Evolutionary conservation across 2,888 invertebrate genomes (phyloP).

Genomic region (Steinernema hermaphroditum): DNA sequence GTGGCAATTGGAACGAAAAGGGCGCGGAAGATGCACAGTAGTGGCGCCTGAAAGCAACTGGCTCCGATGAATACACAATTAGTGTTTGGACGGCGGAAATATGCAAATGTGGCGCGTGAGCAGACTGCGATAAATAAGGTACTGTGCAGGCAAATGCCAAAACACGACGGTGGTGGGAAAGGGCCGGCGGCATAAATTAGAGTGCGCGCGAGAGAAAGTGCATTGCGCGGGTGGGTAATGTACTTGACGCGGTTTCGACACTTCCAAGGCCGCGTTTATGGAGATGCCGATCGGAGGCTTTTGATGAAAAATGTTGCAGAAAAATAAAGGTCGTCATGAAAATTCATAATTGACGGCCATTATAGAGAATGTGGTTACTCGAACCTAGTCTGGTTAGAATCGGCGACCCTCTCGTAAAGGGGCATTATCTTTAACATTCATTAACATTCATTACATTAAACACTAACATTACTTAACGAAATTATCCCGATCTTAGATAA

Average conservation of each 20-base stretch:
- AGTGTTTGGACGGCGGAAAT: slow-evolving; percentile 3
- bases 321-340: not conserved
- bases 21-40: not conserved
- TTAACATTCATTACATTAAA: too few relatives aligned
- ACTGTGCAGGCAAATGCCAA: slow-evolving; percentile 3
- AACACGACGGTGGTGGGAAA: not conserved
- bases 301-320: not conserved
- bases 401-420: too few relatives aligned
- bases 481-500: too few relatives aligned
- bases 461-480: too few relatives aligned
- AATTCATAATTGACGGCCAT: too few relatives aligned
- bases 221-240: not conserved
- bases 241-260: not conserved
- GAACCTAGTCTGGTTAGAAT: too few relatives aligned
- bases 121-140: not conserved
- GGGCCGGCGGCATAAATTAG: slow-evolving; percentile 16
- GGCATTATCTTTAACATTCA: too few relatives aligned
- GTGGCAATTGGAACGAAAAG: not conserved
- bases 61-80: not conserved
- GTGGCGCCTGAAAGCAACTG: slow-evolving; percentile 17
- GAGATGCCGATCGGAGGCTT: not conserved
- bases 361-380: too few relatives aligned
- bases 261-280: not conserved
- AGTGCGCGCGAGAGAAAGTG: not conserved
- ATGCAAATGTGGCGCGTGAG: slow-evolving; percentile 2